These are phyloP conservation scores for Lophochroa leadbeateri DNA, from an alignment of 2,113 vertebrate species.

Conservation along the genomic window DNA sequence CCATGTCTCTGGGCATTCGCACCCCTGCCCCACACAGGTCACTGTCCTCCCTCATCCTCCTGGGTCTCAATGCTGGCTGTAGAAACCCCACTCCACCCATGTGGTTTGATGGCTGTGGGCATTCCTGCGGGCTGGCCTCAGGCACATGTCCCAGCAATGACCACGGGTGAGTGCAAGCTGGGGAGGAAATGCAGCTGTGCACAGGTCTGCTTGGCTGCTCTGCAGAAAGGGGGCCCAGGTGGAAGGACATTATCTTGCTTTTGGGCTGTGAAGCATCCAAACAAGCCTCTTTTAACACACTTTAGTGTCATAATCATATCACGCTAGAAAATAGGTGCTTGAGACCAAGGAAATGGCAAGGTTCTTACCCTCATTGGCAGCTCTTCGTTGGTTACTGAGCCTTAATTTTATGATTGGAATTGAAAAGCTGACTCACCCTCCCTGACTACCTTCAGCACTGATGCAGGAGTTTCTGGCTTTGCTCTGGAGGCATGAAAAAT, in stretches of 20 bases:
- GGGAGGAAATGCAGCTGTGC: background rate
- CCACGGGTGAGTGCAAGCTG: background rate
- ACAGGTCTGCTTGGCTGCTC: background rate
- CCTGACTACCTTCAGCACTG: background rate
- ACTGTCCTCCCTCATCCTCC: background rate
- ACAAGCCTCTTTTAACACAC: background rate
- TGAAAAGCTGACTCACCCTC: conserved; percentile 1
- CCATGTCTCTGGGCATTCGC: background rate
- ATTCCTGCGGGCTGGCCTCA: background rate
- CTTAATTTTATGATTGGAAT: background rate
- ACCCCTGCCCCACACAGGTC: rapidly evolving
- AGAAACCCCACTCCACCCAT: background rate
- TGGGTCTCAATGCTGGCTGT: background rate
- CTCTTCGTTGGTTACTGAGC: background rate
- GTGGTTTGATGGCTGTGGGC: rapidly evolving
- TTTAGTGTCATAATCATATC: background rate
- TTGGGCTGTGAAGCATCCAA: background rate
- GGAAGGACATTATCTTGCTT: background rate
- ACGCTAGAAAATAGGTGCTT: background rate
- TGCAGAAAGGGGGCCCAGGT: background rate
- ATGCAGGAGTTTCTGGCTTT: background rate
- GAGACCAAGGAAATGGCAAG: background rate
- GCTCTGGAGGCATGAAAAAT: background rate
- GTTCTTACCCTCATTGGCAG: background rate
- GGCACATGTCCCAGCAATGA: background rate